Conservation (phyloP, 2,113 vertebrate genomes). For the Grammomys surdaster region DNA sequence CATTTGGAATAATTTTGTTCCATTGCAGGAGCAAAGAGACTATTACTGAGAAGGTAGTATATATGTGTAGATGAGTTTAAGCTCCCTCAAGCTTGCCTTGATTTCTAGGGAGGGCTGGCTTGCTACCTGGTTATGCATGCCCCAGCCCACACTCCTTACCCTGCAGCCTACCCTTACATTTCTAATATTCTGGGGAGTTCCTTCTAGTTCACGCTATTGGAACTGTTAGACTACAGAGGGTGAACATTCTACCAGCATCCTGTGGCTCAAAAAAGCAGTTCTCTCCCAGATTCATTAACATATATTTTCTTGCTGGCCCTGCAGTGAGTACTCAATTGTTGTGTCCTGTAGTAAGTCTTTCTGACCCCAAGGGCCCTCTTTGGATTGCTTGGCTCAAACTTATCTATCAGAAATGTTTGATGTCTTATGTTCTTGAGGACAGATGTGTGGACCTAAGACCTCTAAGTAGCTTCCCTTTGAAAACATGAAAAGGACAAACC, state of each 20-base stretch:
- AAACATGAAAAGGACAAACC: conserved; percentile 10
- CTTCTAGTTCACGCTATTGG: neutral
- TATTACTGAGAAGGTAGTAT: neutral
- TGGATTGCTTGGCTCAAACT: neutral
- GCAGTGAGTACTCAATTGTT: too few species aligned
- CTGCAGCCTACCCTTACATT: neutral
- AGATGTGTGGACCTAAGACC: neutral
- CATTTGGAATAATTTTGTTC: neutral
- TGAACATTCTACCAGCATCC: too few species aligned
- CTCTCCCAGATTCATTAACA: neutral
- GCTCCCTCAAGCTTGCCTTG: neutral
- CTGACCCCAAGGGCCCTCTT: neutral
- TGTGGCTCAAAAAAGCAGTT: neutral
- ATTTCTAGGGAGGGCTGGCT: neutral
- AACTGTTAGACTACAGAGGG: neutral
- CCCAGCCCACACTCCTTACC: neutral
- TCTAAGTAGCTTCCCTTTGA: conserved; percentile 16
- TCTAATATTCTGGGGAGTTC: neutral
- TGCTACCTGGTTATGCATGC: neutral
- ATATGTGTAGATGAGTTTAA: neutral
- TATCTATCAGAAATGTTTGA: neutral
- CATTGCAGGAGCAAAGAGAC: neutral
- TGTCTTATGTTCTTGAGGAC: neutral
- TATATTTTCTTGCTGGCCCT: neutral
- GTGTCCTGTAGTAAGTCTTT: neutral